Evolutionary conservation across 2,113 vertebrate genomes (phyloP).

Genomic region (Morphnarchus princeps): DNA sequence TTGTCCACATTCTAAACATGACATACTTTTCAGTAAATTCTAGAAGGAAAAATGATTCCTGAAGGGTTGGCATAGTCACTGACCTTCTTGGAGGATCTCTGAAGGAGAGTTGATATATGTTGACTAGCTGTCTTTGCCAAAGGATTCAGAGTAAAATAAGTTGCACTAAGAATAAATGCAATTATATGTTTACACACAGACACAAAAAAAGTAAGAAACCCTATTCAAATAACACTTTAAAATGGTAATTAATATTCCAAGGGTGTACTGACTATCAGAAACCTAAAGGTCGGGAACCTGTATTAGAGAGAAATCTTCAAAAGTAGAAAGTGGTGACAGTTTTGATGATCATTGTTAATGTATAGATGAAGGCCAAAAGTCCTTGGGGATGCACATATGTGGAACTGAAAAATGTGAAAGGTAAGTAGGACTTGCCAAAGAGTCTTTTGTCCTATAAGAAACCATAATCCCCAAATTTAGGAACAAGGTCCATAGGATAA

Average conservation of each 20-base stretch:
- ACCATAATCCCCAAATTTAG: neutral
- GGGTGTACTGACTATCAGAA: neutral
- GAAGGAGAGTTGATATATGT: neutral
- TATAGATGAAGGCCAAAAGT: neutral
- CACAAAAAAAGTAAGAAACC: neutral
- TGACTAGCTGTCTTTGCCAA: neutral
- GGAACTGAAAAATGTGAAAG: neutral
- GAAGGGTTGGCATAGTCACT: neutral
- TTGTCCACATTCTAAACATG: neutral
- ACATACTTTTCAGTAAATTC: neutral
- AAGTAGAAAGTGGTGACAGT: neutral
- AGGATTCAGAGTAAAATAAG: neutral
- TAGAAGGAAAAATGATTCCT: neutral
- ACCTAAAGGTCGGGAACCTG: neutral
- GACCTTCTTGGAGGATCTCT: neutral
- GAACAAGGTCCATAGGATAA: neutral
- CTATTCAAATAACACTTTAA: neutral
- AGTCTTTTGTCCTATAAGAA: neutral
- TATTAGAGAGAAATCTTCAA: neutral
- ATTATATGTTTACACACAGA: neutral
- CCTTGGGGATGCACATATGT: neutral
- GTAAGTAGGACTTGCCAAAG: neutral
- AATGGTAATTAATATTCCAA: neutral
- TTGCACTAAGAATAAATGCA: neutral
- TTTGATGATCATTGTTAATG: neutral